A percentile compares a stretch with the other conserved stretches of the same genome.
Evolutionary conservation across 2,888 invertebrate genomes (phyloP).

Genomic region (Dyspetes luteomarginatus): DNA sequence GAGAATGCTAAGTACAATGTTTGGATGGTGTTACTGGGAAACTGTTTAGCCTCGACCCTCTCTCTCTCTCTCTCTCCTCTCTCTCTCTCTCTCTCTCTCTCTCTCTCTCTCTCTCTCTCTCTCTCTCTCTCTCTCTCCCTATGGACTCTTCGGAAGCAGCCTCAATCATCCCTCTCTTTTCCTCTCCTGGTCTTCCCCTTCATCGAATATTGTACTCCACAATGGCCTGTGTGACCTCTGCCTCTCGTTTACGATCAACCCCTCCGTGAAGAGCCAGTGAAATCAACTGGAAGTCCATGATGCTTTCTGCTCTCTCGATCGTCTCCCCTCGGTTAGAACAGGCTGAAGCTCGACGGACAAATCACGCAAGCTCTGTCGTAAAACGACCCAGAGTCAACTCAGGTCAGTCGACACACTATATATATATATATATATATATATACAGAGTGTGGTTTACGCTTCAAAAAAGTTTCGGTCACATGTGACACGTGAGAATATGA

Average conservation of each 20-base stretch:
- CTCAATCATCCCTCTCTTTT: neutral
- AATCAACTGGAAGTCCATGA: conserved; percentile 57
- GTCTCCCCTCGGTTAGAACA: neutral
- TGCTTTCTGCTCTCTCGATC: conserved; percentile 6
- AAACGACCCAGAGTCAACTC: neutral
- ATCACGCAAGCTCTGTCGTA: conserved; percentile 5
- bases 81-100: conserved; percentile 28
- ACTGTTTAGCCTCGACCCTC: conserved; percentile 1
- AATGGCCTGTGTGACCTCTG: conserved; percentile 40
- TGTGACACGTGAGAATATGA: too few relatives aligned
- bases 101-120: conserved; percentile 32
- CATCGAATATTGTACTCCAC: conserved; percentile 17
- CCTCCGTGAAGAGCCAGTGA: conserved; percentile 22
- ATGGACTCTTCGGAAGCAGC: too few relatives aligned
- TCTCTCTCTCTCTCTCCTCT: conserved; percentile 1
- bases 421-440: neutral
- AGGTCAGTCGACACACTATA: conserved; percentile 23
- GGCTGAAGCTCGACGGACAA: conserved; percentile 17
- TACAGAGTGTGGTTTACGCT: neutral
- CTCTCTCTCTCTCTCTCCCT: neutral
- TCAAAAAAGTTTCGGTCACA: too few relatives aligned
- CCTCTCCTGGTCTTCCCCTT: conserved; percentile 1
- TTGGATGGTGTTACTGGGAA: conserved; percentile 34
- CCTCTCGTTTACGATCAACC: conserved; percentile 3
- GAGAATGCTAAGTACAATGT: conserved; percentile 38